Percentiles rank a stretch among this genome's conserved stretches.
Conservation (phyloP, 2,797 vertebrate species). For the Liparis tanakae region DNA sequence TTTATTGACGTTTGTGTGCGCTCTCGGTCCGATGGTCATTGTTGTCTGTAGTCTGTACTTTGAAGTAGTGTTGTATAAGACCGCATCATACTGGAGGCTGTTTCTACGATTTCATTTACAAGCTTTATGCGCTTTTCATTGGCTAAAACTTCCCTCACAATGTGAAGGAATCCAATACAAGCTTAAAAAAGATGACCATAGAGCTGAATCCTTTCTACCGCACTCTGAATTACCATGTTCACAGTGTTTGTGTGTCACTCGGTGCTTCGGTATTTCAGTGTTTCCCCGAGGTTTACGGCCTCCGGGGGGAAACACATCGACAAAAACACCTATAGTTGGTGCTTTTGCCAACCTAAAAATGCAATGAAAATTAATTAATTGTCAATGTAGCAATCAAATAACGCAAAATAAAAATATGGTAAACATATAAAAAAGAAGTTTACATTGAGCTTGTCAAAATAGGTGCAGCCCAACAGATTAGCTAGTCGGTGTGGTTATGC, state of each 20-base stretch:
- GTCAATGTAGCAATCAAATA: too few species aligned
- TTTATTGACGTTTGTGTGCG: slow-evolving; percentile 1
- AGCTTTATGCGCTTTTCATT: not conserved
- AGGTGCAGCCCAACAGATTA: too few species aligned
- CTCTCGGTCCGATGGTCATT: slow-evolving; percentile 9
- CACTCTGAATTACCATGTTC: not conserved
- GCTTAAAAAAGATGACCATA: slow-evolving; percentile 7
- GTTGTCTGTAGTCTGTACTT: not conserved
- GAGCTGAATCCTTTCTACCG: slow-evolving; percentile 17
- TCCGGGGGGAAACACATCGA: too few species aligned
- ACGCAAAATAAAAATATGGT: too few species aligned
- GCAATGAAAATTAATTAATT: too few species aligned
- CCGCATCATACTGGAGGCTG: slow-evolving; percentile 4
- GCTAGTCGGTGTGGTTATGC: too few species aligned
- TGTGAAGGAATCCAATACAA: not conserved
- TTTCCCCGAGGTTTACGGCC: too few species aligned
- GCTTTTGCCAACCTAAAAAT: too few species aligned
- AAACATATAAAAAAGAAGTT: too few species aligned
- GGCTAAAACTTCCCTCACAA: not conserved
- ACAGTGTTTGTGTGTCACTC: not conserved
- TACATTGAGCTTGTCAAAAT: too few species aligned
- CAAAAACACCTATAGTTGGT: too few species aligned
- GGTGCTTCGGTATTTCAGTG: not conserved
- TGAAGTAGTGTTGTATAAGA: not conserved
- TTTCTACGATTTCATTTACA: slow-evolving; percentile 14